These are phyloP conservation scores for Pseudopodoces humilis DNA, from an alignment of 2,113 vertebrate species.

Conservation along the genomic window DNA sequence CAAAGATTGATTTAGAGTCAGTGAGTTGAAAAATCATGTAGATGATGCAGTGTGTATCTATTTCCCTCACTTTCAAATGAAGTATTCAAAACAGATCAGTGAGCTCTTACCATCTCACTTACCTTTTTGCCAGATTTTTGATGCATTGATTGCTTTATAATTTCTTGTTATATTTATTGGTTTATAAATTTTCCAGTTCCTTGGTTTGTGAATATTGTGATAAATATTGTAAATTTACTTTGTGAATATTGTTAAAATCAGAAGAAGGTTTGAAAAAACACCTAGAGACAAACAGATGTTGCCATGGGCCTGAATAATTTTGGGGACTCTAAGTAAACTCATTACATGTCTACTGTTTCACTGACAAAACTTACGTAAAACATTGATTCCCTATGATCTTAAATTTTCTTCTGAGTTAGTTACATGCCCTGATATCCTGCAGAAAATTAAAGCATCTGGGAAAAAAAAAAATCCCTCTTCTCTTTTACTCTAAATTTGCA, in stretches of 20 bases:
- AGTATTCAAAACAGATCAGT: background rate
- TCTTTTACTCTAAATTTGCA: background rate
- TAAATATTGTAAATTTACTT: background rate
- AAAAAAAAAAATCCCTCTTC: background rate
- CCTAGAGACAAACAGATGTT: background rate
- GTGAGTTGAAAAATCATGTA: background rate
- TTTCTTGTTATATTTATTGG: background rate
- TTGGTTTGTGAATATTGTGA: background rate
- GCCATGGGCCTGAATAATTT: background rate
- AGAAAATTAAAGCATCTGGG: background rate
- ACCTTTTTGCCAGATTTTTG: background rate
- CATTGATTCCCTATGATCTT: background rate
- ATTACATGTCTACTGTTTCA: background rate
- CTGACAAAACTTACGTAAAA: background rate
- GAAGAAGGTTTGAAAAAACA: background rate
- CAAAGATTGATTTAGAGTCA: background rate
- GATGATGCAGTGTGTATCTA: background rate
- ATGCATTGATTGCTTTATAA: background rate
- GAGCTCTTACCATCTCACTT: background rate
- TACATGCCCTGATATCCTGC: background rate
- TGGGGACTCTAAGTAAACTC: background rate
- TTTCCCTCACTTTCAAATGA: background rate
- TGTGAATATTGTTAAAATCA: background rate
- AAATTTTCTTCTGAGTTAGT: background rate
- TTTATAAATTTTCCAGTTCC: background rate